Conservation (phyloP, 2,113 vertebrate species). For the Laticauda colubrina region DNA sequence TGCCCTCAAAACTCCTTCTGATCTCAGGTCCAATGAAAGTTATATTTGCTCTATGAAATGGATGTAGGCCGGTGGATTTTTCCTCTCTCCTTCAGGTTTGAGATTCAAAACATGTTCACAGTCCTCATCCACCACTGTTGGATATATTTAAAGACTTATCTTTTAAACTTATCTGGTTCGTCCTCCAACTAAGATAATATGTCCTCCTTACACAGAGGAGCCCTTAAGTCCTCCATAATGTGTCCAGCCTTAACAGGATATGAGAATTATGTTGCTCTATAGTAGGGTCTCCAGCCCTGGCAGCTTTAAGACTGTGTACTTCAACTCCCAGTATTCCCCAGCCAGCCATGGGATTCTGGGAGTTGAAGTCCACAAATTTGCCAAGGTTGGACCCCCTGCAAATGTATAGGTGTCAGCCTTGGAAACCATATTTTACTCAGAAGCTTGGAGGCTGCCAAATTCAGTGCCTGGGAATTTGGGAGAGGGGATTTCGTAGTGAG, state of each 20-base stretch:
- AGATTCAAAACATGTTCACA: neutral
- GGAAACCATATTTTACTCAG: no score
- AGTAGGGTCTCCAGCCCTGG: neutral
- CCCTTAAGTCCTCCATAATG: neutral
- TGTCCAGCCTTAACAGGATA: neutral
- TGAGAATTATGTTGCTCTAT: neutral
- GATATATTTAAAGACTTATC: neutral
- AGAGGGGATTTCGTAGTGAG: no score
- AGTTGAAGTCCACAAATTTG: neutral
- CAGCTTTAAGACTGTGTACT: neutral
- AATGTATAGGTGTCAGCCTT: neutral
- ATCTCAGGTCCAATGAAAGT: neutral
- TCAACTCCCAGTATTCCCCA: neutral
- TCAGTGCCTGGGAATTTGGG: no score
- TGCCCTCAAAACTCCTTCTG: neutral
- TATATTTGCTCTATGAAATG: no score
- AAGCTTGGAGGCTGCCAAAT: no score
- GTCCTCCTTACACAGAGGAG: neutral
- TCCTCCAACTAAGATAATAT: neutral
- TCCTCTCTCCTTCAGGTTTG: neutral
- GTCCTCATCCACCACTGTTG: neutral
- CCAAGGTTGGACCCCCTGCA: neutral
- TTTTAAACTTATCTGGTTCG: neutral
- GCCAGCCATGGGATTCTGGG: no score
- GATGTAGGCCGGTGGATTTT: no score